Evolutionary conservation across 2,888 invertebrate species (phyloP).

Genomic region (Geophilus truncorum): DNA sequence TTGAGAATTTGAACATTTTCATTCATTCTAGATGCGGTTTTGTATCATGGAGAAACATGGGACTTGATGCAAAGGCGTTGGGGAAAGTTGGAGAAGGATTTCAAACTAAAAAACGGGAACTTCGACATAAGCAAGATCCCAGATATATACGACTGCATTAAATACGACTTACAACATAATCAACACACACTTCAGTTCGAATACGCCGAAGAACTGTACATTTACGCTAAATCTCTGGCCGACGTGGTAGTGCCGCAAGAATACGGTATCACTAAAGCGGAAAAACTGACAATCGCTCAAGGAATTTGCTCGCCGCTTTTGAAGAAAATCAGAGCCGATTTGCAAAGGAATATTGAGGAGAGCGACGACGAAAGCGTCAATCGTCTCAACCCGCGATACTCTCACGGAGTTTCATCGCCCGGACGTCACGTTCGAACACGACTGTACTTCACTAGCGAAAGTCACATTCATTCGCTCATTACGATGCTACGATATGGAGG

Average conservation of each 20-base stretch:
- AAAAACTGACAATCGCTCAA: constrained; percentile 93
- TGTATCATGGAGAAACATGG: constrained; percentile 99
- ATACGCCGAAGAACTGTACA: constrained; percentile 85
- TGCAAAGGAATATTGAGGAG: constrained; percentile 81
- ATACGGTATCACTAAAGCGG: constrained; percentile 90
- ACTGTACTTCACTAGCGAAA: constrained; percentile 99
- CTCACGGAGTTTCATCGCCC: constrained; percentile 96
- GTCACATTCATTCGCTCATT: constrained; percentile 95
- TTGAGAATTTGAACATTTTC: constrained; percentile 8
- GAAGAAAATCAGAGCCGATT: constrained; percentile 89
- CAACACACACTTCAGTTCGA: constrained; percentile 77
- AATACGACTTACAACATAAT: constrained; percentile 97
- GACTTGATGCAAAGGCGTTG: constrained; percentile 95
- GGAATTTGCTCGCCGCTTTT: constrained; percentile 95
- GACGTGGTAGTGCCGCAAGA: constrained; percentile 99
- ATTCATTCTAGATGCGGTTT: constrained; percentile 66
- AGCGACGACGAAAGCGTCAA: constrained; percentile 90
- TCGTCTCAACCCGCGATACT: constrained; percentile 90
- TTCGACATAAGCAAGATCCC: constrained; percentile 99
- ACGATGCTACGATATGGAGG: constrained; percentile 92
- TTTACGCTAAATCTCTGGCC: constrained; percentile 92
- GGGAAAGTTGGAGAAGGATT: constrained; percentile 98
- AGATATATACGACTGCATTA: constrained; percentile 99
- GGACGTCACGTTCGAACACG: constrained; percentile 95
- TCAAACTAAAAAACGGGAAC: constrained; percentile 82